Base-by-base conservation (phyloP, 2,888 invertebrate genomes). In the Polyommatus icarus region DNA sequence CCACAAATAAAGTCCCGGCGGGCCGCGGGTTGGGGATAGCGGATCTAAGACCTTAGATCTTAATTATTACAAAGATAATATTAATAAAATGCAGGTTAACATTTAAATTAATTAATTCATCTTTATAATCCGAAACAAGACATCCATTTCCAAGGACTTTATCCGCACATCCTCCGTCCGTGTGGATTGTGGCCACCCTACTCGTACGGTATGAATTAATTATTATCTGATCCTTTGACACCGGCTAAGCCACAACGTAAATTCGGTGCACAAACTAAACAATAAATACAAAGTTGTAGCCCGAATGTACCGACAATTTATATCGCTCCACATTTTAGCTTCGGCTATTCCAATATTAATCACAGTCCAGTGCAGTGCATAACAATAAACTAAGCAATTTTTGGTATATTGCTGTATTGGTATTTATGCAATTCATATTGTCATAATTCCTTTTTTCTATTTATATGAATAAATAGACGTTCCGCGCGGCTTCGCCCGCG, bases 171-270 rank as follows among this genome's bases (percentile, higher is more conserved):
- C 5, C 5, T 5, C 3, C 15, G 72, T 40, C 15, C 15, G 46
- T n/a, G n/a, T n/a, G n/a, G n/a, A n/a, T n/a, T n/a, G n/a, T n/a
- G n/a, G 73, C n/a, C 20, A 24, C 73, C 18, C 46, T 71, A 46
- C 40, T 59, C 72, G 78, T 76, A 71, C 46, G 40, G 61, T 72
- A 72, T 78, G 78, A 76, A 78, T 78, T 76, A 76, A 78, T 78
- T 78, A 78, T 72, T 78, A 61, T 59, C 50, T 76, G 61, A 78
- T 78, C 76, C 61, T 71, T 78, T 76, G 76, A 76, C 32, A 78
- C 67, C 46, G 46, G 67, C 67, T 76, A 57, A 50, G 67, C 76
- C 72, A 54, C 75, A 76, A 40, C 54, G 57, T 50, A 76, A 32
- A 72, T 76, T 71, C 32, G 76, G 40, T 24, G 54, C 76, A 76